Evolutionary conservation across 2,888 invertebrate genomes (phyloP), one percentile per base, ranked within the genome.

Genomic region (Mamestra brassicae): DNA sequence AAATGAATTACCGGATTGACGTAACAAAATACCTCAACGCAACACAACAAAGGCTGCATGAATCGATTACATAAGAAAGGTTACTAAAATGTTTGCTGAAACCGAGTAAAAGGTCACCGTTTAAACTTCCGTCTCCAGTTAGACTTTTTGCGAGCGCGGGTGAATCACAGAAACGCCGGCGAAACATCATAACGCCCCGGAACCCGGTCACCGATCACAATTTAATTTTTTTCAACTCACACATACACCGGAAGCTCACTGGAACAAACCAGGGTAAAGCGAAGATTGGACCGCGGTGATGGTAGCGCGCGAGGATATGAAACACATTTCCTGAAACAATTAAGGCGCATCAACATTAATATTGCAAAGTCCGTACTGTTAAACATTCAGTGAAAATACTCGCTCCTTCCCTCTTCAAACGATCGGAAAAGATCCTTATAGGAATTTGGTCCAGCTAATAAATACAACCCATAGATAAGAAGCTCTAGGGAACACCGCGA

Each of bases 281-380:
- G 61, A 83, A 78, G 74, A 81, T 74, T 85, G 67, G 45, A 52
- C 17, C 62, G 57, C 54, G 69, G 64, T 71, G 66, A 68, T 69
- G 68, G 70, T 67, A 71, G 67, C 62, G 67, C 62, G 34, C 71
- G 34, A 77, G 86, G 80, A 89, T 86, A 85, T 85, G 79, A 81
- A 80, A 75, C 83, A 85, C 79, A 88, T 91, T 91, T 90, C 89
- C 89, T 81, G 83, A 87, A 87, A 89, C 90, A 92, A 93, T 92
- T 91, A 92, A 88, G 87, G 80, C 83, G 73, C 74, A 79, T 83
- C 79, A 60, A 81, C 88, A 91, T 91, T 90, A 91, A 89, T 91
- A 87, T 90, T 92, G 83, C 85, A 90, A 83, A 87, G 81, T 85
- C 85, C 72, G 68, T 71, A 76, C 71, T 66, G 54, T 89, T 83